Evolutionary conservation across 2,113 vertebrate genomes (phyloP).

Genomic region (Melanocharis versteri): DNA sequence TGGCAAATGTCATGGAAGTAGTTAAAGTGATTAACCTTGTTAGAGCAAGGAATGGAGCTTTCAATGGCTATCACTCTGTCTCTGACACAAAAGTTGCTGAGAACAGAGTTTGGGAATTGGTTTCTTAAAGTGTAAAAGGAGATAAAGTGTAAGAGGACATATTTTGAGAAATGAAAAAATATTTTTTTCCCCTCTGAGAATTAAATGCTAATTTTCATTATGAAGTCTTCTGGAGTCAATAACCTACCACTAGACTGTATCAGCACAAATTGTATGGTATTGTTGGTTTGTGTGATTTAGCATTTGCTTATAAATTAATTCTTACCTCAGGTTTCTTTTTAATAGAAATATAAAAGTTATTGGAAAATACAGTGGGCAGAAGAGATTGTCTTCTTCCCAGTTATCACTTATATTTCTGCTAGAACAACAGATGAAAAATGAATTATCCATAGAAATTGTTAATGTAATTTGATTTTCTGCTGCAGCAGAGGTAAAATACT

Average conservation of each 20-base stretch:
- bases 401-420: background rate
- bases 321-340: background rate
- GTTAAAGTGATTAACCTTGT: slow-evolving; percentile 65
- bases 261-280: background rate
- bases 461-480: background rate
- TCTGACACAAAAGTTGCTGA: slow-evolving; percentile 44
- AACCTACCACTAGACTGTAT: background rate
- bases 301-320: slow-evolving; percentile 28
- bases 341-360: background rate
- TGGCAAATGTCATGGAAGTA: slow-evolving; percentile 54
- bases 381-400: background rate
- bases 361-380: background rate
- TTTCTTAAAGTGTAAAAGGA: slow-evolving; percentile 2
- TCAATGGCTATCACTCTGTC: background rate
- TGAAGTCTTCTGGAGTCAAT: background rate
- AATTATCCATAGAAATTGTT: background rate
- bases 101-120: background rate
- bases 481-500: background rate
- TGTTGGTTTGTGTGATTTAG: background rate
- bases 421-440: background rate
- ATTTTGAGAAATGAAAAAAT: background rate
- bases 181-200: background rate
- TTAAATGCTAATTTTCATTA: slow-evolving; percentile 24
- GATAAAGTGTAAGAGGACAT: background rate
- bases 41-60: background rate